Evolutionary conservation across 1,140 invertebrate genomes (phyloP), one percentile per base, ranked within the genome.

Genomic region (Tribolium castaneum): DNA sequence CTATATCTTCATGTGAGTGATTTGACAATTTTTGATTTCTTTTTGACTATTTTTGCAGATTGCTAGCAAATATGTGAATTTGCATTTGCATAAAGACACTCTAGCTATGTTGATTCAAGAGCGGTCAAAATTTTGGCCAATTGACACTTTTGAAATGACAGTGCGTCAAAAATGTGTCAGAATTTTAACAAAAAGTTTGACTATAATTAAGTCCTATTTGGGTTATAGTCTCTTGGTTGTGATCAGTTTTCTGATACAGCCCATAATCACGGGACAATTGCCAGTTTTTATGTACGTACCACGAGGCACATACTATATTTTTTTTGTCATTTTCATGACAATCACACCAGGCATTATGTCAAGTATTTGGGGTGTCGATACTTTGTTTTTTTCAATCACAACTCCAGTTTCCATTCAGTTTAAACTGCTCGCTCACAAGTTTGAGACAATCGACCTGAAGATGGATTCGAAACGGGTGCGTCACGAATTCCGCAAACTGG

Each of bases 311-410:
- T 59, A 59, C 54, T 59, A 59, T 30, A 19, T 59, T 22, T 59
- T 59, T n/a, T 59, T 30, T 59, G 13, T 59, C 54, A 30, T 7
- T 7, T 59, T 59, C 10, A 19, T 59, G 1, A n/a, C 10, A n/a
- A 9, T 59, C 1, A 59, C 54, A 1, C 54, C 54, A 1, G 16
- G 10, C 1, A 59, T 59, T n/a, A 59, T 59, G 54, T 14, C 54
- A 59, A 59, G 54, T 22, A 59, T 59, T 30, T 59, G 54, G 54
- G 54, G 54, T 25, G 54, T 59, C 7, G 54, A 59, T 12, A 59
- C 54, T 10, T 10, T 59, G 19, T 59, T 59, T 30, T 59, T 34
- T 19, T 59, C 54, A 30, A 12, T 59, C 6, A 6, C 54, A 25
- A 25, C 54, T 10, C 54, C 54, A 6, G 54, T 59, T 12, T 19